Percentiles rank a stretch among this genome's conserved stretches.
phyloP scores from a whole-genome alignment of 2,888 invertebrate genomes.

The Cephus pulcher region DNA sequence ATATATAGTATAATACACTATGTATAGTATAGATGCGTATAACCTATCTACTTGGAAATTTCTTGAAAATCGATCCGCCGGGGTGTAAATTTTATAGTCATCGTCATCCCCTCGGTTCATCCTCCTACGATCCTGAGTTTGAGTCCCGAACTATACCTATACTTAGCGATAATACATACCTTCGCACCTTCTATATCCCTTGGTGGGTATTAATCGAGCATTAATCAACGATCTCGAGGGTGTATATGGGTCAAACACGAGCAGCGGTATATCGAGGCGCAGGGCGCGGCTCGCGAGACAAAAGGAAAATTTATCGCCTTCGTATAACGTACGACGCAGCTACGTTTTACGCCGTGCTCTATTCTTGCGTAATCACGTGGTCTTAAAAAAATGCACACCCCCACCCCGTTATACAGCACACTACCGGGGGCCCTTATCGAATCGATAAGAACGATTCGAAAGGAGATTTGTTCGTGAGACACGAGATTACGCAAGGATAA shows the following conservation, averaged over 20 bases:
- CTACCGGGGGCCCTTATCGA: not conserved
- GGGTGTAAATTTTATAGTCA: not conserved
- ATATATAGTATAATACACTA: not conserved
- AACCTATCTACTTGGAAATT: not conserved
- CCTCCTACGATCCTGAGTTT: not conserved
- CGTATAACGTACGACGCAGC: conserved; percentile 17
- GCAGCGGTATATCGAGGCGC: conserved; percentile 44
- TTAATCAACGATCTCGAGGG: conserved; percentile 47
- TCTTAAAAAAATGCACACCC: not conserved
- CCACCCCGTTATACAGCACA: not conserved
- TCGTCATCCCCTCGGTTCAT: not conserved
- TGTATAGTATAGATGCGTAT: no score
- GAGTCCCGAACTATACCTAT: not conserved
- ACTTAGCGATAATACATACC: not conserved
- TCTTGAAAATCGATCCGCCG: not conserved
- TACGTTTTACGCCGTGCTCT: not conserved
- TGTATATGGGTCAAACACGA: conserved; percentile 53
- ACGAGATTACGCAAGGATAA: not conserved
- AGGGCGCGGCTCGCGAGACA: conserved; percentile 51
- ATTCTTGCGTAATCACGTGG: not conserved
- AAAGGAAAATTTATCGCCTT: conserved; percentile 49
- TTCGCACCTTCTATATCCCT: not conserved
- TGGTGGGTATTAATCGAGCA: conserved; percentile 44
- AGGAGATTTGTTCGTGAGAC: not conserved
- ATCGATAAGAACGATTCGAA: conserved; percentile 6